These are phyloP conservation scores for Linepithema humile DNA, from an alignment of 1,140 invertebrate genomes.

Conservation along the genomic window DNA sequence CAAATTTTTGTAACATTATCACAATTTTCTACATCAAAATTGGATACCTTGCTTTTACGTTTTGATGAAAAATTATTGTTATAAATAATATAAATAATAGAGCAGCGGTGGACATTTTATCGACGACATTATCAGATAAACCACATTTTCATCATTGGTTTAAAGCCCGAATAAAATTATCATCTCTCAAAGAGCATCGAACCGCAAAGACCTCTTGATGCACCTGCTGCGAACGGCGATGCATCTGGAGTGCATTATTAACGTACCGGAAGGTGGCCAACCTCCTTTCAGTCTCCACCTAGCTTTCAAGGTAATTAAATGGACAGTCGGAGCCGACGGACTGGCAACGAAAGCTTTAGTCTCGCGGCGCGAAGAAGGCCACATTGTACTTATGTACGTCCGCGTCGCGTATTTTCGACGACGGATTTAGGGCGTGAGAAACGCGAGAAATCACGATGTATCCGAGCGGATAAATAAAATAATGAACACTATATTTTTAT, in stretches of 20 bases:
- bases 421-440: slow-evolving; percentile 14
- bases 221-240: slow-evolving; percentile 4
- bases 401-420: background rate
- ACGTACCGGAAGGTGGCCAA: slow-evolving; percentile 4
- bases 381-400: background rate
- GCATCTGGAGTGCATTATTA: slow-evolving; percentile 59
- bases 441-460: background rate
- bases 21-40: background rate
- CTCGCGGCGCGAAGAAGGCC: slow-evolving; percentile 23
- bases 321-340: background rate
- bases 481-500: background rate
- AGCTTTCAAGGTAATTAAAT: slow-evolving; percentile 69
- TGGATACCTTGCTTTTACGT: background rate
- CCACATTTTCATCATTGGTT: background rate
- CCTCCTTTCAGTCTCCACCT: slow-evolving; percentile 13
- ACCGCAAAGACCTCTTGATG: slow-evolving; percentile 27
- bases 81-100: background rate
- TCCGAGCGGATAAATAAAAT: background rate
- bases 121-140: background rate
- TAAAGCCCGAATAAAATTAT: slow-evolving; percentile 9
- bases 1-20: background rate
- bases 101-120: background rate
- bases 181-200: slow-evolving; percentile 9
- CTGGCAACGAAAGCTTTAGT: slow-evolving; percentile 34
- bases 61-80: background rate